Evolutionary conservation across 2,113 vertebrate species (phyloP).

Genomic region (Oxyura jamaicensis): DNA sequence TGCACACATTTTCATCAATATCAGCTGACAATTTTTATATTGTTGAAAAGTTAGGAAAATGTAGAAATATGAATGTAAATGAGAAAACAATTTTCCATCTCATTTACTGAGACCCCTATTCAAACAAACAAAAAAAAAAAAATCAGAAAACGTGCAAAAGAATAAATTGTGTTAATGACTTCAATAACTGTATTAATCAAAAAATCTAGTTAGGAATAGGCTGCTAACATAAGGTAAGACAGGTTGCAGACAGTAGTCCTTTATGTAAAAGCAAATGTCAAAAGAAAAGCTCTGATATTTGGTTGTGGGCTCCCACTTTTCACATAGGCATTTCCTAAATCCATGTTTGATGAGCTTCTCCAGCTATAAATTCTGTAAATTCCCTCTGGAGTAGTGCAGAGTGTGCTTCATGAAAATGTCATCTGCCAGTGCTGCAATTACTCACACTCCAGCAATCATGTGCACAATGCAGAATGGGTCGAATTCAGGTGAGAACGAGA

Average conservation of each 20-base stretch:
- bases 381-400: slow-evolving; percentile 77
- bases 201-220: slow-evolving; percentile 11
- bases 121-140: slow-evolving; percentile 12
- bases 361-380: slow-evolving; percentile 75
- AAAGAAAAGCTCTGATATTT: slow-evolving; percentile 73
- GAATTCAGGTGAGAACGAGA: slow-evolving; percentile 86
- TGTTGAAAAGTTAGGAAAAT: slow-evolving; percentile 20
- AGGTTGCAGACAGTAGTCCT: slow-evolving; percentile 49
- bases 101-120: neutral
- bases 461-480: slow-evolving; percentile 81
- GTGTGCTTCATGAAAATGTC: slow-evolving; percentile 83
- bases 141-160: neutral
- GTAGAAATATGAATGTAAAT: neutral
- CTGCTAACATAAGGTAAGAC: slow-evolving; percentile 52
- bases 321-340: slow-evolving; percentile 80
- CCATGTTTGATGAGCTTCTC: slow-evolving; percentile 82
- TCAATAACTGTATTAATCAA: neutral
- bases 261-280: slow-evolving; percentile 74
- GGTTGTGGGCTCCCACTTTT: slow-evolving; percentile 71
- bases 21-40: neutral
- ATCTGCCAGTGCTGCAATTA: slow-evolving; percentile 84
- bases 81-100: neutral
- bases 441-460: slow-evolving; percentile 84
- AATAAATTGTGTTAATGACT: neutral
- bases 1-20: neutral